Evolutionary conservation across 2,888 invertebrate genomes (phyloP).

Genomic region (Branchellion lobata): DNA sequence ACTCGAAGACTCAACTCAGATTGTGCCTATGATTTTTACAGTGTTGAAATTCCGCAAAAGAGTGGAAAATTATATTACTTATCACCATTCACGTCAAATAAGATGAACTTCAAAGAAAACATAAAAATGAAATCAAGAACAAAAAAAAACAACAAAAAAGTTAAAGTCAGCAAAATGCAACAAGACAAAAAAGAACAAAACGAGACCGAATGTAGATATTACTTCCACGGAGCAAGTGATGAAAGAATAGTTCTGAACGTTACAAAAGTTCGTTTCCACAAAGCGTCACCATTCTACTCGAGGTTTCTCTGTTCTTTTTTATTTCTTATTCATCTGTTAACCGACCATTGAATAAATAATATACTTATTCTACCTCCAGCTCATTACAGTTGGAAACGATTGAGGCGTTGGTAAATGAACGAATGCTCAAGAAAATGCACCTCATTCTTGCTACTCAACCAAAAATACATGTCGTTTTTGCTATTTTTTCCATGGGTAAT

Average conservation of each 20-base stretch:
- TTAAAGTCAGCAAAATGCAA: neutral
- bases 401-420: too few species aligned
- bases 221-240: neutral
- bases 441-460: too few species aligned
- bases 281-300: neutral
- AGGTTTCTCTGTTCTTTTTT: neutral
- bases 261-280: neutral
- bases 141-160: neutral
- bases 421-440: too few species aligned
- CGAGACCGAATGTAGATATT: neutral
- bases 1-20: constrained; percentile 54
- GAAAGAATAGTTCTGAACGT: constrained; percentile 4
- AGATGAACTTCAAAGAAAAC: neutral
- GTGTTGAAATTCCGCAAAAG: constrained; percentile 30
- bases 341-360: too few species aligned
- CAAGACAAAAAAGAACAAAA: neutral
- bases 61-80: neutral
- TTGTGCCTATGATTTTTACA: constrained; percentile 58
- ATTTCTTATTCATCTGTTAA: too few species aligned
- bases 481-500: too few species aligned
- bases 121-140: neutral
- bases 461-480: too few species aligned
- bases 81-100: neutral
- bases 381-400: too few species aligned
- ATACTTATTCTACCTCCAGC: too few species aligned